Base-by-base conservation (phyloP, 2,797 vertebrate genomes). In the Poeciliopsis presidionis region DNA sequence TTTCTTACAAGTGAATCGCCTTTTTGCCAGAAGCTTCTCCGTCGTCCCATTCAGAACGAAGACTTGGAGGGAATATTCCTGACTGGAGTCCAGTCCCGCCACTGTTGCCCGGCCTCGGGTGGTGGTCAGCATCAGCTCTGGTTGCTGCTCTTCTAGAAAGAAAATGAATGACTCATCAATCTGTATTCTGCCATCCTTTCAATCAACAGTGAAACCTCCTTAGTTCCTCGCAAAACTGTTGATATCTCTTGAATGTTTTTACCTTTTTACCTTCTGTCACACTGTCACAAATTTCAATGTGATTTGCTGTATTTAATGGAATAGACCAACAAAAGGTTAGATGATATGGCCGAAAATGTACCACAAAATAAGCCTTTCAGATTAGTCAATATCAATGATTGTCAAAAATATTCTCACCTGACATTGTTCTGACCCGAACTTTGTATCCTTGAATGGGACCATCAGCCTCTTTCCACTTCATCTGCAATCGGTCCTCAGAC, bases 81-180 rank as follows among this genome's bases (percentile, higher is more conserved):
- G 97, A 73, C 93, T 93, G 59, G 97, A 95, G 93, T 96, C 97
- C 89, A 99, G 92, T 6, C 98, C 98, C 0, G 96, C 98, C 72
- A 98, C 98, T 0, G 98, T 99, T 8, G 96, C 98, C 79, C 97
- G 96, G 61, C 97, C 97, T 36, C 96, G 95, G 39, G 96, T 98
- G 86, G 98, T 98, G 77, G 97, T 99, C 94, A 99, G 92, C 97
- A 98, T 98, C 91, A 99, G 95, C 91, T 98, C 98, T 25, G 97
- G 97, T 86, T 99, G 97, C 0, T 95, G 95, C 85, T 96, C 96
- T 14, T 97, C 98, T 98, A 28, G 45, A 33, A n/a, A 53, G 16
- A 3, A 41, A 76, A 76, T 20, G 5, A 7, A 45, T 9, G 13
- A 70, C 14, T n/a, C 25, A 46, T 70, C n/a, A 28, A 39, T 8